Evolutionary conservation across 2,113 vertebrate species (phyloP).

Genomic region (Furnarius figulus): DNA sequence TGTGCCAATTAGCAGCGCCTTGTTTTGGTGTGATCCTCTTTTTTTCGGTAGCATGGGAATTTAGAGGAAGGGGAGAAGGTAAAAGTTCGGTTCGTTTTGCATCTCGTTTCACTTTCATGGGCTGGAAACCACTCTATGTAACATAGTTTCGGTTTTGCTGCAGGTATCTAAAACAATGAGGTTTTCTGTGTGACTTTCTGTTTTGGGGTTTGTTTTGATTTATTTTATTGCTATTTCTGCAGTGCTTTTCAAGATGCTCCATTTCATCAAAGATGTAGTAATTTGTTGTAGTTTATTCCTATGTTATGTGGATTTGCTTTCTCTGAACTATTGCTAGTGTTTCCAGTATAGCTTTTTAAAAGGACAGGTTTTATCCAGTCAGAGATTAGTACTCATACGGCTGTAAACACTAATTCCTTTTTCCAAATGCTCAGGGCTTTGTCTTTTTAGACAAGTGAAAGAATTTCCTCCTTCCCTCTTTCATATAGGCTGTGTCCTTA

Average conservation of each 20-base stretch:
- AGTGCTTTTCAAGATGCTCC: background rate
- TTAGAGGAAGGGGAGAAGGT: background rate
- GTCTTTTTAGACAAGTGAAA: background rate
- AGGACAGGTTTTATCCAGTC: background rate
- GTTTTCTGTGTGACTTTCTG: background rate
- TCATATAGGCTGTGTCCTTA: background rate
- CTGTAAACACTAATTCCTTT: background rate
- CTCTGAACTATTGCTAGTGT: background rate
- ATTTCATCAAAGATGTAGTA: background rate
- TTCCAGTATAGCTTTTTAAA: background rate
- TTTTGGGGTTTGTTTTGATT: background rate
- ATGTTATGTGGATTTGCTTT: background rate
- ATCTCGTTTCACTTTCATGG: background rate
- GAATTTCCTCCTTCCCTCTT: background rate
- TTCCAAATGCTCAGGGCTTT: background rate
- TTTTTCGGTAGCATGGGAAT: background rate
- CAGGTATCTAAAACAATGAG: background rate
- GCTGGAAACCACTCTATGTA: background rate
- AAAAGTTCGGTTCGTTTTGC: background rate
- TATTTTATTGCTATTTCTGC: background rate
- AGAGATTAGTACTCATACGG: background rate
- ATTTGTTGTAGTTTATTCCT: background rate
- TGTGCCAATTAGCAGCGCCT: fast-evolving
- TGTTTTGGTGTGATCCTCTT: background rate
- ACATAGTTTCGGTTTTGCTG: background rate